A percentile compares a stretch with the other conserved stretches of the same genome.
These are phyloP conservation scores for Orthonyx spaldingii DNA, from an alignment of 2,113 vertebrate genomes.

Conservation along the genomic window DNA sequence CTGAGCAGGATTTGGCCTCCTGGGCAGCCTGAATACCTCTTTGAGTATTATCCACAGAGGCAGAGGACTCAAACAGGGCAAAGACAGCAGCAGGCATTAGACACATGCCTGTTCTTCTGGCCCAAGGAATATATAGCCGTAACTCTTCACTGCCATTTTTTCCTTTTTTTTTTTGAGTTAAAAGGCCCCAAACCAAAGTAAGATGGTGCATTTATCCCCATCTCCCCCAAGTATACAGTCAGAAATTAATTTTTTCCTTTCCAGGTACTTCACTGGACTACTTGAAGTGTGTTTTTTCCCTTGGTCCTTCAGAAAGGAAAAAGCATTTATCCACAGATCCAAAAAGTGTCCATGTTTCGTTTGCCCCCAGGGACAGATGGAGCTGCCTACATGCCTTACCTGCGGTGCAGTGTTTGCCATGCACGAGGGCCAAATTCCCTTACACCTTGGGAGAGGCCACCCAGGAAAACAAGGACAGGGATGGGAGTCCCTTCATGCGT, in stretches of 20 bases:
- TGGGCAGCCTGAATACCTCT: background rate
- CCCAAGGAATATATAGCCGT: background rate
- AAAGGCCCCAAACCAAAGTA: background rate
- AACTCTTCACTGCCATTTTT: background rate
- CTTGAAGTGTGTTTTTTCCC: background rate
- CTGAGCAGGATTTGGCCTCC: background rate
- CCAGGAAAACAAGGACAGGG: rapidly evolving
- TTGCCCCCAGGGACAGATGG: background rate
- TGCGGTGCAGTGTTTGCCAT: background rate
- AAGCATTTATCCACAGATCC: background rate
- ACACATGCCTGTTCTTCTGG: background rate
- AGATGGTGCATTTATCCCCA: background rate
- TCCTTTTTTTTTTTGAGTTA: background rate
- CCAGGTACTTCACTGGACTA: background rate
- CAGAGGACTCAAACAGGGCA: background rate
- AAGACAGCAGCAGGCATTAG: background rate
- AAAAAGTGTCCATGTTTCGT: background rate
- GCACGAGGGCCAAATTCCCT: background rate
- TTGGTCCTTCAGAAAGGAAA: background rate
- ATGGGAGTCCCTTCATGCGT: rapidly evolving
- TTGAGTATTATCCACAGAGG: background rate
- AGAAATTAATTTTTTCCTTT: background rate
- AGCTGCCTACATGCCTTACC: background rate
- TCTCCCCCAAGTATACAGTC: background rate
- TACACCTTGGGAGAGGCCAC: rapidly evolving